Percentiles rank a stretch among this genome's conserved stretches.
Conservation (phyloP, 2,888 invertebrate genomes). For the Polydrusus cervinus region DNA sequence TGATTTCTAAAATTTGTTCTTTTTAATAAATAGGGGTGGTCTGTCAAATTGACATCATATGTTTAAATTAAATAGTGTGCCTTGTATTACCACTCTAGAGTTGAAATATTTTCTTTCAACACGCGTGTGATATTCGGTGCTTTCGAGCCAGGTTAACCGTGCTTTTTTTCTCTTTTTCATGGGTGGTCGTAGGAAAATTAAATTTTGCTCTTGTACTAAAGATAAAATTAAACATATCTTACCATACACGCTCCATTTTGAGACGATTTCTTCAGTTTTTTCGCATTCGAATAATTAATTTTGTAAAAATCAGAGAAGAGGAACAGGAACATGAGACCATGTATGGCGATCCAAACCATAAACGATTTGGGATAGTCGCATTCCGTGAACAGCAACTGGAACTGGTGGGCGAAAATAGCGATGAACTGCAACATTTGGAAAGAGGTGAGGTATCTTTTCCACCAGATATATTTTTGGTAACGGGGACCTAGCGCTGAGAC, state of each 20-base stretch:
- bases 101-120: no score
- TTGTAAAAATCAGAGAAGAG: constrained; percentile 97
- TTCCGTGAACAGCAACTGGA: constrained; percentile 90
- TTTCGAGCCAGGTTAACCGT: no score
- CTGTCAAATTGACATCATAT: no score
- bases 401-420: constrained; percentile 91
- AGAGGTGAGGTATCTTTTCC: constrained; percentile 96
- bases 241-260: constrained; percentile 81
- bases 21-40: no score
- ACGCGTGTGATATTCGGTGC: no score
- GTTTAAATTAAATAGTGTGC: no score
- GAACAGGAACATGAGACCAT: constrained; percentile 94
- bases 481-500: constrained; percentile 94
- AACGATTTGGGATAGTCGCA: constrained; percentile 94
- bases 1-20: no score
- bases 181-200: no score
- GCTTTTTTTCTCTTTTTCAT: no score
- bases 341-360: constrained; percentile 95
- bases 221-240: constrained; percentile 64
- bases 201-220: not conserved
- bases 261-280: constrained; percentile 61
- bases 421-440: constrained; percentile 98
- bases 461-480: constrained; percentile 96
- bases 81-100: no score
- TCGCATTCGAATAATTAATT: constrained; percentile 79